Evolutionary conservation across 2,113 vertebrate species (phyloP).

Genomic region (Labrus mixtus): DNA sequence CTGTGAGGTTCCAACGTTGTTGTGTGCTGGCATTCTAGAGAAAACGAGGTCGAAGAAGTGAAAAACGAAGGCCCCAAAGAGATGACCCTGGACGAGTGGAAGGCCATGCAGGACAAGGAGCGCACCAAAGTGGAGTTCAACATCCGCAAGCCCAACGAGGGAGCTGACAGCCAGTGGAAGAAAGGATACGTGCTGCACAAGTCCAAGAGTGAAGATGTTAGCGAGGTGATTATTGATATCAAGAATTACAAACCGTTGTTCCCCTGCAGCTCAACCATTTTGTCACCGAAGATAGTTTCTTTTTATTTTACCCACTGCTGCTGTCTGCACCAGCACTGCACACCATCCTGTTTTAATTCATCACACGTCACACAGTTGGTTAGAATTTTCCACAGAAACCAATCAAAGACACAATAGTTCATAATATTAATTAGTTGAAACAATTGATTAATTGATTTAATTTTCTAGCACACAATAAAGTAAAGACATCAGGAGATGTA

Average conservation of each 20-base stretch:
- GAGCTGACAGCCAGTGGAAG: conserved; percentile 97
- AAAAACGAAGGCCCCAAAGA: conserved; percentile 97
- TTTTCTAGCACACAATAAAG: not conserved
- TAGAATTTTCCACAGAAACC: not conserved
- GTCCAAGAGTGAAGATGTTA: conserved; percentile 98
- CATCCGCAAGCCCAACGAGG: conserved; percentile 98
- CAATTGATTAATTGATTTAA: too few species aligned
- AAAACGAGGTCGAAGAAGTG: conserved; percentile 96
- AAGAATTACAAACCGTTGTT: not conserved
- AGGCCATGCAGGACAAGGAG: conserved; percentile 98
- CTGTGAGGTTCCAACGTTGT: conserved; percentile 7
- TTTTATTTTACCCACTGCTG: too few species aligned
- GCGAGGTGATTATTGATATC: conserved; percentile 19
- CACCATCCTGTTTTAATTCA: not conserved
- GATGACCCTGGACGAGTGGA: conserved; percentile 99
- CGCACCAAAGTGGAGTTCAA: conserved; percentile 98
- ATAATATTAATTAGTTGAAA: too few species aligned
- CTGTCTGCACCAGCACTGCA: not conserved
- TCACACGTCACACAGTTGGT: not conserved
- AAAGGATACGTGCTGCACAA: conserved; percentile 99
- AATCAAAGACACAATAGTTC: too few species aligned
- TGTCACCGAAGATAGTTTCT: too few species aligned
- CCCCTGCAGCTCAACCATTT: not conserved
- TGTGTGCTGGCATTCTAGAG: conserved; percentile 78
- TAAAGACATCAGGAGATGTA: not conserved